Percentiles rank a stretch among this genome's conserved stretches.
phyloP scores from a whole-genome alignment of 2,797 vertebrate genomes.

The Gastrophryne carolinensis region DNA sequence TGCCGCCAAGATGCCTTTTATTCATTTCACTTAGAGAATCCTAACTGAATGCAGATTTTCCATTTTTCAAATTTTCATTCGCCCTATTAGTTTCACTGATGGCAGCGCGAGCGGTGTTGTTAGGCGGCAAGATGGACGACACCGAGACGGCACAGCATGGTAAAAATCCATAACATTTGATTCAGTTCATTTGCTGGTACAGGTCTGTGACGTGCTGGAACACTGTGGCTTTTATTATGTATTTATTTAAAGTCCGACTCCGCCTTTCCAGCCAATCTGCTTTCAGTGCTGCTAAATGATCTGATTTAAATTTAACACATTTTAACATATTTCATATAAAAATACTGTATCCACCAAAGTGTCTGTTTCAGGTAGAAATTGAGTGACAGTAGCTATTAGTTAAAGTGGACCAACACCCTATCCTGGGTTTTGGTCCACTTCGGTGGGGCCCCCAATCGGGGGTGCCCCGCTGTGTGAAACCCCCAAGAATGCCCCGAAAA shows the following conservation, averaged over 20 bases:
- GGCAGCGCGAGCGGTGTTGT: constrained; percentile 73
- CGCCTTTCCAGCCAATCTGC: neutral
- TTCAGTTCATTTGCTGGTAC: constrained; percentile 77
- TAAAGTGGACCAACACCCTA: too few species aligned
- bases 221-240: constrained; percentile 74
- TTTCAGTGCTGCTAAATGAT: neutral
- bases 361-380: too few species aligned
- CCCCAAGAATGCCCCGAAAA: too few species aligned
- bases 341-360: too few species aligned
- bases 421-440: too few species aligned
- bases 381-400: too few species aligned
- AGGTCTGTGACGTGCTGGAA: constrained; percentile 73
- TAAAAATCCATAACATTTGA: constrained; percentile 80
- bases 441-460: too few species aligned
- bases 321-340: too few species aligned
- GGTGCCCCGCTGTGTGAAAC: too few species aligned
- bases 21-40: constrained; percentile 75
- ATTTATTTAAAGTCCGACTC: constrained; percentile 72
- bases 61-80: constrained; percentile 79
- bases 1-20: constrained; percentile 73
- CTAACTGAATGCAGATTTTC: constrained; percentile 69
- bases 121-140: constrained; percentile 74
- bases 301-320: too few species aligned
- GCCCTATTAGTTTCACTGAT: constrained; percentile 76
- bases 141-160: constrained; percentile 71